phyloP scores from a whole-genome alignment of 2,113 vertebrate genomes.

The Sylvilagus bachmani region DNA sequence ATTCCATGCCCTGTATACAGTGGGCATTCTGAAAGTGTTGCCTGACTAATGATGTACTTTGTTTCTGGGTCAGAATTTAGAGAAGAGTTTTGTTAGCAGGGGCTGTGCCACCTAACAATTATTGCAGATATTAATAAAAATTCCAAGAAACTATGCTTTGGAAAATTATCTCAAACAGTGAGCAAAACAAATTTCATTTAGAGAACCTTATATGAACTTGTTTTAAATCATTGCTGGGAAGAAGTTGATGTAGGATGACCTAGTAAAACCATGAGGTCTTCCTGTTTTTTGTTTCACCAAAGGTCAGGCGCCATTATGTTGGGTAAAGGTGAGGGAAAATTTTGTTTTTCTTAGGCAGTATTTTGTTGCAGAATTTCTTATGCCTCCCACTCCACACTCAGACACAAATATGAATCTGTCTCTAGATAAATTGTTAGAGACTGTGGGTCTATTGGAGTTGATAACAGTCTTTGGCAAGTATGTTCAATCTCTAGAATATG shows the following conservation, averaged over 20 bases:
- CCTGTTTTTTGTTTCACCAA: background rate
- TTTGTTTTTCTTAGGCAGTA: background rate
- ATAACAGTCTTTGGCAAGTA: background rate
- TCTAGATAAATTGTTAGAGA: background rate
- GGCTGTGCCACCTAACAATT: conserved; percentile 27
- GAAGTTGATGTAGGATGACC: background rate
- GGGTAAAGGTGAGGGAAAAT: background rate
- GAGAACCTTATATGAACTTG: background rate
- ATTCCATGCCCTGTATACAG: background rate
- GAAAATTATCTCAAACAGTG: background rate
- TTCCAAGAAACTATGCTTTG: conserved; percentile 39
- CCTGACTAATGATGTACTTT: conserved; percentile 47
- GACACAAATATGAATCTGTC: too few relatives aligned
- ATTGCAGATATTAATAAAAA: conserved; percentile 56
- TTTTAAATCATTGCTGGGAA: conserved; percentile 26
- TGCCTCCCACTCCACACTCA: fast-evolving
- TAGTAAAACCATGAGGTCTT: background rate
- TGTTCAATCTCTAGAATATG: background rate
- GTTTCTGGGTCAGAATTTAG: conserved; percentile 26
- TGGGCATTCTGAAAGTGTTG: conserved; percentile 58
- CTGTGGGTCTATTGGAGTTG: background rate
- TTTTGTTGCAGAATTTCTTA: conserved; percentile 13
- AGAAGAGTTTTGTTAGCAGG: conserved; percentile 59
- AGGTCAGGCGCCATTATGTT: background rate
- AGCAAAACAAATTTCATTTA: conserved; percentile 19